Conservation (phyloP, 2,888 invertebrate genomes). For the Ecdyonurus torrentis region DNA sequence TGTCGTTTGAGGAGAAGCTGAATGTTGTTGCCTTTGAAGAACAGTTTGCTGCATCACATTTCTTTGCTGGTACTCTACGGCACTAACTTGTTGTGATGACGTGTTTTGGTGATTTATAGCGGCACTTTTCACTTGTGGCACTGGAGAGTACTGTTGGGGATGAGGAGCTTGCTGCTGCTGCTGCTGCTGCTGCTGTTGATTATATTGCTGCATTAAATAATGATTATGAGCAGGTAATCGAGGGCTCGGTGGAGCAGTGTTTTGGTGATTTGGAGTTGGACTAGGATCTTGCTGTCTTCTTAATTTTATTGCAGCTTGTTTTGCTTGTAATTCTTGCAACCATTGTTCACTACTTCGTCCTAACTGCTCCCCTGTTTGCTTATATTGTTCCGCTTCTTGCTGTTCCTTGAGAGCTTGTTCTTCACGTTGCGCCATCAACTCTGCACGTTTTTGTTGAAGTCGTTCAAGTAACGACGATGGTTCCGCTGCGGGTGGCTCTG, state of each 20-base stretch:
- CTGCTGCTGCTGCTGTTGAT: no score
- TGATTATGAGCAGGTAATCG: background rate
- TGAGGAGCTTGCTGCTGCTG: background rate
- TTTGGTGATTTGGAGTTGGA: background rate
- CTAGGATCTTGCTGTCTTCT: slow-evolving; percentile 26
- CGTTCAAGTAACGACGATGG: slow-evolving; percentile 34
- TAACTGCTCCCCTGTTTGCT: slow-evolving; percentile 40
- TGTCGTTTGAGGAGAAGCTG: slow-evolving; percentile 13
- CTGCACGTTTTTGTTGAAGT: background rate
- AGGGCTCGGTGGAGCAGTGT: no score
- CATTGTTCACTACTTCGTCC: slow-evolving; percentile 40
- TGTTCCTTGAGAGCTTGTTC: background rate
- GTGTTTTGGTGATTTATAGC: background rate
- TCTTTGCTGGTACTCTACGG: background rate
- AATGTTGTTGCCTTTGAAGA: slow-evolving; percentile 15
- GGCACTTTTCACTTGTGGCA: background rate
- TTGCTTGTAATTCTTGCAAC: slow-evolving; percentile 63
- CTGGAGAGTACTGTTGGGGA: background rate
- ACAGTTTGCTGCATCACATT: background rate
- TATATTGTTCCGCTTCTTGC: slow-evolving; percentile 11
- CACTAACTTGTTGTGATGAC: background rate
- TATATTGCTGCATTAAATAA: background rate
- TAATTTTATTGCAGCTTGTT: slow-evolving; percentile 35
- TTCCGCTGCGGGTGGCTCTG: slow-evolving; percentile 36
- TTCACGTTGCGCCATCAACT: background rate